A percentile compares a stretch with the other conserved stretches of the same genome.
Evolutionary conservation across 2,888 invertebrate species (phyloP).

Genomic region (Choreutis nemorana): DNA sequence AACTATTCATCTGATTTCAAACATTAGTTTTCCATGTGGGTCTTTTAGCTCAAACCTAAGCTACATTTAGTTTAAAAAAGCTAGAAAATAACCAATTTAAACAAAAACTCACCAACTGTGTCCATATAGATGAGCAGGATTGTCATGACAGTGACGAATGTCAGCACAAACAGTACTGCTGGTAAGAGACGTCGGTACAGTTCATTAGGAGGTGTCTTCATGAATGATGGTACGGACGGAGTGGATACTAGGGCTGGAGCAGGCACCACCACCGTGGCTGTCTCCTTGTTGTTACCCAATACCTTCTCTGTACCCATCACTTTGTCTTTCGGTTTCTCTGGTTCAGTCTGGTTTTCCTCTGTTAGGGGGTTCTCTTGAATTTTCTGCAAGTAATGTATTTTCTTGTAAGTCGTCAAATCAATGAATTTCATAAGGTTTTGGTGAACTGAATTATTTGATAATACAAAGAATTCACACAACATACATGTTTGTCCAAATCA

Average conservation of each 20-base stretch:
- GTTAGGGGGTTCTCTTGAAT: constrained; percentile 28
- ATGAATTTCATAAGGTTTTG: too few relatives aligned
- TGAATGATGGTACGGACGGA: constrained; percentile 32
- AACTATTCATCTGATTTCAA: too few relatives aligned
- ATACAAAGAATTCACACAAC: not conserved
- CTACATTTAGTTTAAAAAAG: too few relatives aligned
- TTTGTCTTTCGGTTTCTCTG: too few relatives aligned
- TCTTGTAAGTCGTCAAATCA: too few relatives aligned
- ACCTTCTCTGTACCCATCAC: constrained; percentile 23
- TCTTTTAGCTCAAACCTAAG: too few relatives aligned
- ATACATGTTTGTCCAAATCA: not conserved
- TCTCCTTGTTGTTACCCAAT: constrained; percentile 19
- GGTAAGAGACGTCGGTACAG: constrained; percentile 67
- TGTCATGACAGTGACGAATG: constrained; percentile 83
- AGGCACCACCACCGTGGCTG: constrained; percentile 15
- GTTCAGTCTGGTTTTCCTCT: constrained; percentile 15
- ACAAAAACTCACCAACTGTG: constrained; percentile 70
- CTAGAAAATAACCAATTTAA: constrained; percentile 1
- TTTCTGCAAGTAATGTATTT: constrained; percentile 33
- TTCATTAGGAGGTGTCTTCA: constrained; percentile 49
- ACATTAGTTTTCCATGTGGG: too few relatives aligned
- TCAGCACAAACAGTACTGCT: constrained; percentile 76
- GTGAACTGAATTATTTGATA: not conserved
- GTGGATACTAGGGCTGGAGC: constrained; percentile 16
- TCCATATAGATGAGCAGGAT: constrained; percentile 82